Evolutionary conservation across 2,888 invertebrate genomes (phyloP).

Genomic region (Eupeodes latifasciatus): DNA sequence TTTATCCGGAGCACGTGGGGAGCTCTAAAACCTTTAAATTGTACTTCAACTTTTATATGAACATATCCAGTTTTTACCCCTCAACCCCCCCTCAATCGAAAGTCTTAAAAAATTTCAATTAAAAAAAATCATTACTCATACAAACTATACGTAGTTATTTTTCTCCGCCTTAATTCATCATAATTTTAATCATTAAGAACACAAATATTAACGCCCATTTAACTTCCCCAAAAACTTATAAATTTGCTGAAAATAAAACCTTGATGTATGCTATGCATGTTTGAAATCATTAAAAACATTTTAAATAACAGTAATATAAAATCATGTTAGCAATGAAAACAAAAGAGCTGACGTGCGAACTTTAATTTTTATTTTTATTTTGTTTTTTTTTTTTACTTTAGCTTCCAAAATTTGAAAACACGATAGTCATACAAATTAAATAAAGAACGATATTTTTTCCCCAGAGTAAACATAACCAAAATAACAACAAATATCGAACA

Average conservation of each 20-base stretch:
- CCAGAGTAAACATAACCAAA: neutral
- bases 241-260: neutral
- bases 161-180: neutral
- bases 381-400: neutral
- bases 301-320: neutral
- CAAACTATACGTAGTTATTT: neutral
- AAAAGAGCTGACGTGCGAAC: constrained; percentile 60
- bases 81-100: too few relatives aligned
- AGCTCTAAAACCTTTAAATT: too few relatives aligned
- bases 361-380: neutral
- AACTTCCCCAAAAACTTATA: neutral
- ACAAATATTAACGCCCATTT: constrained; percentile 7
- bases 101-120: too few relatives aligned
- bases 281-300: constrained; percentile 19
- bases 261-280: neutral
- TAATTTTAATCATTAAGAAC: neutral
- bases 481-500: neutral
- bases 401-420: constrained; percentile 7
- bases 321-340: constrained; percentile 25
- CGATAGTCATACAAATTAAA: constrained; percentile 16
- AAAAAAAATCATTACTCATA: too few relatives aligned
- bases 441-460: neutral
- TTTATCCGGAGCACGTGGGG: too few relatives aligned
- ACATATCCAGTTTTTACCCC: too few relatives aligned
- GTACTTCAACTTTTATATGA: too few relatives aligned